Conservation (phyloP, 2,113 vertebrate genomes). For the Turnix velox region DNA sequence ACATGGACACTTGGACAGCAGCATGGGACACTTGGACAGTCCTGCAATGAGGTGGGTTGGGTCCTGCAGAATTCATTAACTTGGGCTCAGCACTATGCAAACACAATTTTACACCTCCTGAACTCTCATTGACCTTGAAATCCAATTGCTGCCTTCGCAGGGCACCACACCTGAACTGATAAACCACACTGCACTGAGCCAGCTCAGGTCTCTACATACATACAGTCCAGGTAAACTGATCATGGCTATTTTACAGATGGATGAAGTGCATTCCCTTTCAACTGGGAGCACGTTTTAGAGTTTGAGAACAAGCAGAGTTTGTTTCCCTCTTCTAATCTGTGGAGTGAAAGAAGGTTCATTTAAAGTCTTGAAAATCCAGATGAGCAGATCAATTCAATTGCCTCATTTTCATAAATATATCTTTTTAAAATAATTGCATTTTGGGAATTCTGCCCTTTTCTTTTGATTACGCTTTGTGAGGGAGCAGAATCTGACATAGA, state of each 20-base stretch:
- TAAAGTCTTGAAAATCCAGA: not conserved
- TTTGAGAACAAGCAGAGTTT: not conserved
- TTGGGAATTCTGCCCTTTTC: not conserved
- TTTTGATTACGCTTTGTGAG: not conserved
- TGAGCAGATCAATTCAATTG: not conserved
- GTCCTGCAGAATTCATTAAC: not conserved
- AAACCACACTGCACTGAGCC: fast-evolving
- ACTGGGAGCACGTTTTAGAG: not conserved
- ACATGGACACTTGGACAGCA: fast-evolving
- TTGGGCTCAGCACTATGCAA: not conserved
- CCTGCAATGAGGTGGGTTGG: not conserved
- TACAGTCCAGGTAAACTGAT: not conserved
- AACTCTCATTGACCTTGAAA: not conserved
- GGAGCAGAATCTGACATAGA: not conserved
- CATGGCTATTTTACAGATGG: not conserved
- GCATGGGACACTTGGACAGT: not conserved
- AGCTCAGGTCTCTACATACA: not conserved
- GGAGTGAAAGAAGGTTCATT: not conserved
- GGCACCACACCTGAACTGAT: not conserved
- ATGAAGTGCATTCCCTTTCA: not conserved
- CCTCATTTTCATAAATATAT: not conserved
- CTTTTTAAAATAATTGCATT: not conserved
- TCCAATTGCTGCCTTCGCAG: not conserved
- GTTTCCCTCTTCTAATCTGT: not conserved
- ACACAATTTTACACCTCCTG: not conserved